Evolutionary conservation across 1,140 invertebrate genomes (phyloP).

Genomic region (Littorina saxatilis): DNA sequence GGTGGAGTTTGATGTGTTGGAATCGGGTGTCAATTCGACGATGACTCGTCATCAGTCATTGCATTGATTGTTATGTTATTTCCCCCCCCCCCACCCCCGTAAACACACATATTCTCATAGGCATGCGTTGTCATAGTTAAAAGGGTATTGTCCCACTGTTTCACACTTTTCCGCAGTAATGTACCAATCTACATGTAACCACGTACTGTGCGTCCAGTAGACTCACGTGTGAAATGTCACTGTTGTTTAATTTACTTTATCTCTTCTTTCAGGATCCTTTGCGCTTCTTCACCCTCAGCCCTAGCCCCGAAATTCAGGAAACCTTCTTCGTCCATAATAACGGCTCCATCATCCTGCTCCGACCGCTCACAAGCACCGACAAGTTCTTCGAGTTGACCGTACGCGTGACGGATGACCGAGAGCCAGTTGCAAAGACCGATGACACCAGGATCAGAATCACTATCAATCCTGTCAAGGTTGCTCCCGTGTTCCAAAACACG

Average conservation of each 20-base stretch:
- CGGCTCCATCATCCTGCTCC: conserved; percentile 3
- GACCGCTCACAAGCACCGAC: neutral
- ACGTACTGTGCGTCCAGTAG: no score
- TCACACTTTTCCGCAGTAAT: no score
- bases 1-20: no score
- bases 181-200: no score
- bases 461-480: conserved; percentile 42
- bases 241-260: neutral
- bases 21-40: no score
- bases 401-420: conserved; percentile 2
- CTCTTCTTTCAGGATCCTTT: neutral
- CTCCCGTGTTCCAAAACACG: conserved; percentile 43
- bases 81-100: no score
- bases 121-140: no score
- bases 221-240: no score
- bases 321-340: conserved; percentile 4
- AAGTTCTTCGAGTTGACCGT: neutral
- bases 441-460: conserved; percentile 48
- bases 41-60: no score
- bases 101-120: no score
- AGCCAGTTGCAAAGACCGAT: conserved; percentile 28
- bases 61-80: no score
- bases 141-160: no score
- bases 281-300: neutral
- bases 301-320: neutral